These are phyloP conservation scores for Drosophila funebris DNA, from an alignment of 1,140 invertebrate genomes.

Conservation along the genomic window DNA sequence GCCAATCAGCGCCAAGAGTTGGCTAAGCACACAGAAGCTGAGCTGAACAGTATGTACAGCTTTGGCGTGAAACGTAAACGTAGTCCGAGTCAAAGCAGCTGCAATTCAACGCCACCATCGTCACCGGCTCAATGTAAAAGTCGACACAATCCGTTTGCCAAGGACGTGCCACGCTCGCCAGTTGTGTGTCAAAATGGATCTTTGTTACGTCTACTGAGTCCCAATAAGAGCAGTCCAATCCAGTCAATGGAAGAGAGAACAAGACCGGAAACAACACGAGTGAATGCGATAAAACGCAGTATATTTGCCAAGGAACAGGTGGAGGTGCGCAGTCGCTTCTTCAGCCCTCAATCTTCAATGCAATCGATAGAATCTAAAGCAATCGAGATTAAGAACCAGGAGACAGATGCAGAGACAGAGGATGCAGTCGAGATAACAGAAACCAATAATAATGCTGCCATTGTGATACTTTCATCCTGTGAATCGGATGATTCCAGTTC, in stretches of 20 bases:
- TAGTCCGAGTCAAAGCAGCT: conserved; percentile 38
- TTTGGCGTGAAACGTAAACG: conserved; percentile 47
- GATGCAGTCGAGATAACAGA: background rate
- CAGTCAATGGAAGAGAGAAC: background rate
- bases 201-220: conserved; percentile 66
- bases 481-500: conserved; percentile 47
- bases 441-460: conserved; percentile 19
- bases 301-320: conserved; percentile 62
- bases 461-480: conserved; percentile 38
- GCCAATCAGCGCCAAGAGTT: conserved; percentile 60
- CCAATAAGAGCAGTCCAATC: conserved; percentile 48
- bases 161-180: conserved; percentile 36
- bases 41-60: conserved; percentile 68
- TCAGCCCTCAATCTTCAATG: conserved; percentile 15
- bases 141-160: conserved; percentile 77
- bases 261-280: conserved; percentile 7
- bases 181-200: conserved; percentile 67
- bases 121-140: conserved; percentile 49
- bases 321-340: conserved; percentile 72
- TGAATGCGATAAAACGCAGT: conserved; percentile 56
- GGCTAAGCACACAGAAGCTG: conserved; percentile 68
- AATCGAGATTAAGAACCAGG: background rate
- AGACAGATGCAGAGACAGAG: too few species aligned
- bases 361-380: background rate
- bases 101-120: conserved; percentile 37